Percentiles rank a stretch among this genome's conserved stretches.
Conservation (phyloP, 2,113 vertebrate genomes). For the Pachyramphus minor region DNA sequence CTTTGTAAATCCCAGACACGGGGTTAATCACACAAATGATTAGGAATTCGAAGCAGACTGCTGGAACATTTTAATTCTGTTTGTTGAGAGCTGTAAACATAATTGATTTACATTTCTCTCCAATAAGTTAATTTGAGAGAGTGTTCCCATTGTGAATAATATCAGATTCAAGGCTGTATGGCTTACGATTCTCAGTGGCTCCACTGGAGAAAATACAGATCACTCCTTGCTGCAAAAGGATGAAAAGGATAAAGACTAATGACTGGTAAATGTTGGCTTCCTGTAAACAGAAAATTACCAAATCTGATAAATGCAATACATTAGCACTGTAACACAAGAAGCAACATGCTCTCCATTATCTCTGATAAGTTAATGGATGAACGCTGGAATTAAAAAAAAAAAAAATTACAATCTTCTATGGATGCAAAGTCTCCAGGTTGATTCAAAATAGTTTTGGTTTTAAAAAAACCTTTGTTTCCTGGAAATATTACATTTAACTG, state of each 20-base stretch:
- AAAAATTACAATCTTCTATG: not conserved
- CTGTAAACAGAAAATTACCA: slow-evolving; percentile 54
- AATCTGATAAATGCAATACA: slow-evolving; percentile 45
- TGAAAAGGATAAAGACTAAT: slow-evolving; percentile 47
- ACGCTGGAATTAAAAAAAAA: not conserved
- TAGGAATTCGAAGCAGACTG: slow-evolving; percentile 36
- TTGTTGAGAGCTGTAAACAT: slow-evolving; percentile 61
- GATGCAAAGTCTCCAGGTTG: not conserved
- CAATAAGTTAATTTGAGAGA: slow-evolving; percentile 63
- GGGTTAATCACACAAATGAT: slow-evolving; percentile 40
- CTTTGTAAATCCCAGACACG: slow-evolving; percentile 43
- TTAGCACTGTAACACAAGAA: slow-evolving; percentile 1
- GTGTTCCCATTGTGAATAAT: slow-evolving; percentile 34
- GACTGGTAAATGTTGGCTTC: slow-evolving; percentile 50
- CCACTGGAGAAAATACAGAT: slow-evolving; percentile 58
- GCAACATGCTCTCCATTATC: slow-evolving; percentile 18
- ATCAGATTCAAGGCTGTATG: not conserved
- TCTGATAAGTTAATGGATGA: slow-evolving; percentile 6
- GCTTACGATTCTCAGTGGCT: slow-evolving; percentile 37
- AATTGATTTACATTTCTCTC: slow-evolving; percentile 65
- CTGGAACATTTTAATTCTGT: slow-evolving; percentile 67
- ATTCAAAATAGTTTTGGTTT: not conserved
- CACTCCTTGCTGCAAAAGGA: slow-evolving; percentile 31
- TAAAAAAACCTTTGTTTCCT: not conserved
- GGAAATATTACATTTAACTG: not conserved